phyloP scores from a whole-genome alignment of 1,140 invertebrate species.

The Sesamia nonagrioides region DNA sequence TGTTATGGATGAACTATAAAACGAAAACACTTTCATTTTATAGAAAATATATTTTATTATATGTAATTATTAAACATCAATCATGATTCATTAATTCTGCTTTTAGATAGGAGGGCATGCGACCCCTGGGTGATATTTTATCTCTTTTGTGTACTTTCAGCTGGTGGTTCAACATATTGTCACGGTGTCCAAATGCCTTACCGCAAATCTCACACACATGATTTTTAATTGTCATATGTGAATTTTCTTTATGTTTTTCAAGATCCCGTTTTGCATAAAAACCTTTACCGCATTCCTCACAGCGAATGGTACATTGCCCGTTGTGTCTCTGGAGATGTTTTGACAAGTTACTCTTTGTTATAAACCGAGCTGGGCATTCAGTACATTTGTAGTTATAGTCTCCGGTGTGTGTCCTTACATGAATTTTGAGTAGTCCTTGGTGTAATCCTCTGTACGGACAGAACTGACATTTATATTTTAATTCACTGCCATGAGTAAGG shows the following conservation, averaged over 20 bases:
- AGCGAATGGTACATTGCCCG: slow-evolving; percentile 45
- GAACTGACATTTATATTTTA: slow-evolving; percentile 57
- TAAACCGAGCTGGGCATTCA: slow-evolving; percentile 50
- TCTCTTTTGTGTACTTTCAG: slow-evolving; percentile 56
- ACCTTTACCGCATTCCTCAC: slow-evolving; percentile 48
- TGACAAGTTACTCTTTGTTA: slow-evolving; percentile 59
- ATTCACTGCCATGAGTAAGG: slow-evolving; percentile 53
- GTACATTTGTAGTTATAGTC: slow-evolving; percentile 61
- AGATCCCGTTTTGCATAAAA: slow-evolving; percentile 55
- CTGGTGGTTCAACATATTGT: slow-evolving; percentile 55
- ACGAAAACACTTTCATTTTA: too few relatives aligned
- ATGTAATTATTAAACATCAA: not conserved
- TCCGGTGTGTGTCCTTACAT: slow-evolving; percentile 59
- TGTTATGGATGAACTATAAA: too few relatives aligned
- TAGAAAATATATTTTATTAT: too few relatives aligned
- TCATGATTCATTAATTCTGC: slow-evolving; percentile 1
- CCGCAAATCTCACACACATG: slow-evolving; percentile 54
- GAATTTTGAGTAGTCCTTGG: slow-evolving; percentile 54
- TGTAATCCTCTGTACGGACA: slow-evolving; percentile 58
- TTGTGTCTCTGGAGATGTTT: slow-evolving; percentile 53
- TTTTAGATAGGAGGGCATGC: slow-evolving; percentile 53
- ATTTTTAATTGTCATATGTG: slow-evolving; percentile 49
- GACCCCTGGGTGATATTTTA: slow-evolving; percentile 30
- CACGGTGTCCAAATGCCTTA: slow-evolving; percentile 52
- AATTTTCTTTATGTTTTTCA: slow-evolving; percentile 47